Percentiles rank a stretch among this genome's conserved stretches.
Evolutionary conservation across 2,113 vertebrate species (phyloP).

Genomic region (Oreochromis niloticus): DNA sequence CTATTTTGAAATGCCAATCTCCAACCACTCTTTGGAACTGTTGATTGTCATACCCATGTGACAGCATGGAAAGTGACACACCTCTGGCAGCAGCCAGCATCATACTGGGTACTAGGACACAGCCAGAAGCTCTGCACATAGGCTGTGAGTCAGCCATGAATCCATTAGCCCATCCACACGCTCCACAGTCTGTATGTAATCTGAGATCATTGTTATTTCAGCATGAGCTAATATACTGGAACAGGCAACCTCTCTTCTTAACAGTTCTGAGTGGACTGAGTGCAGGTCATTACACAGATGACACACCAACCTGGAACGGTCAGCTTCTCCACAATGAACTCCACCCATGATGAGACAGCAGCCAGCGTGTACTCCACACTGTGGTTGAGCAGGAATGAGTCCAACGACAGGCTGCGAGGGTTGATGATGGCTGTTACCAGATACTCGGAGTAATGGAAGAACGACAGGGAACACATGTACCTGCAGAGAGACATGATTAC

Average conservation of each 20-base stretch:
- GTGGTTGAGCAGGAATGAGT: slow-evolving; percentile 97
- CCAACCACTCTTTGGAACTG: not conserved
- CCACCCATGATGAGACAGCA: slow-evolving; percentile 91
- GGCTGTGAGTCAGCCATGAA: not conserved
- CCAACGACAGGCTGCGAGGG: slow-evolving; percentile 89
- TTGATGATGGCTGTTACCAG: slow-evolving; percentile 95
- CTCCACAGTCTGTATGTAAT: not conserved
- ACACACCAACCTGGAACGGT: slow-evolving; percentile 79
- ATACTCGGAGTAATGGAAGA: slow-evolving; percentile 97
- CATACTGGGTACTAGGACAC: not conserved
- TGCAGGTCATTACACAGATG: not conserved
- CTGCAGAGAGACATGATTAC: slow-evolving; percentile 55
- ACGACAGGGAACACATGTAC: slow-evolving; percentile 93
- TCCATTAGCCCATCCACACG: not conserved
- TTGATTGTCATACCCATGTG: not conserved
- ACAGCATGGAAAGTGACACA: not conserved
- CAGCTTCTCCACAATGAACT: slow-evolving; percentile 90
- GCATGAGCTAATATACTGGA: not conserved
- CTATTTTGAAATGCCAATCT: not conserved
- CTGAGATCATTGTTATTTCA: not conserved
- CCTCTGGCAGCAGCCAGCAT: not conserved
- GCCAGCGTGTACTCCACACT: slow-evolving; percentile 93
- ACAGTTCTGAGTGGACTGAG: not conserved
- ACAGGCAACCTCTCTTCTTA: not conserved
- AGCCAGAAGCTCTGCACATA: not conserved